These are phyloP conservation scores for Brachionus rotundiformis DNA, from an alignment of 1,140 invertebrate species.

Conservation along the genomic window DNA sequence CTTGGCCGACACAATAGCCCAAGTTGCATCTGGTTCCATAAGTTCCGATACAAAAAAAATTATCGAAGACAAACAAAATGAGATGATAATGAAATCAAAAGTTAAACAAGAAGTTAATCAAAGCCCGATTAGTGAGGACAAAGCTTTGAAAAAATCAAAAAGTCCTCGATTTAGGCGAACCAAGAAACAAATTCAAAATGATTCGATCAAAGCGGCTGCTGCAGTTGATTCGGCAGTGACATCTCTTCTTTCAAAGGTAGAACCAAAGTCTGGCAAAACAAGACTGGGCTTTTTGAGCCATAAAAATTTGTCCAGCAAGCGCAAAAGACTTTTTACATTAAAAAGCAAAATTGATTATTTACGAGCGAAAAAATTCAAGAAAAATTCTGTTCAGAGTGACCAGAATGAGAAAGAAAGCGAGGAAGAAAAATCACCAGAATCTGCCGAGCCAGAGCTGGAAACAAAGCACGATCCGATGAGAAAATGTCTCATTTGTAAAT, in stretches of 20 bases:
- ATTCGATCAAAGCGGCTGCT: background rate
- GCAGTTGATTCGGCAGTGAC: background rate
- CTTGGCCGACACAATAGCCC: constrained; percentile 32
- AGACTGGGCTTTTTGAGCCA: background rate
- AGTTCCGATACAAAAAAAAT: constrained; percentile 20
- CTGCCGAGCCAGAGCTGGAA: background rate
- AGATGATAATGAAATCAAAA: constrained; percentile 16
- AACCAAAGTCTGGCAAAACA: background rate
- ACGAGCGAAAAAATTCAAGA: background rate
- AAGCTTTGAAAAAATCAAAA: background rate
- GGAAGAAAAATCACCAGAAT: background rate
- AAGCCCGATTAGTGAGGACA: background rate
- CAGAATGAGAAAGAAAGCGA: background rate
- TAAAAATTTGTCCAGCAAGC: background rate
- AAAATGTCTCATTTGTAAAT: constrained; percentile 8
- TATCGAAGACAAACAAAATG: constrained; percentile 17
- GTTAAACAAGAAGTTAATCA: background rate
- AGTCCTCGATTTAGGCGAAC: background rate
- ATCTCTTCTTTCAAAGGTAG: background rate
- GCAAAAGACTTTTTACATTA: background rate
- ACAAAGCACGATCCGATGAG: constrained; percentile 26
- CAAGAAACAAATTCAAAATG: background rate
- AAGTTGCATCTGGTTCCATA: constrained; percentile 37
- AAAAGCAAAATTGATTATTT: constrained; percentile 13
- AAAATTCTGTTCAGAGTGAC: background rate